phyloP scores from a whole-genome alignment of 2,113 vertebrate genomes.

The Balaeniceps rex region DNA sequence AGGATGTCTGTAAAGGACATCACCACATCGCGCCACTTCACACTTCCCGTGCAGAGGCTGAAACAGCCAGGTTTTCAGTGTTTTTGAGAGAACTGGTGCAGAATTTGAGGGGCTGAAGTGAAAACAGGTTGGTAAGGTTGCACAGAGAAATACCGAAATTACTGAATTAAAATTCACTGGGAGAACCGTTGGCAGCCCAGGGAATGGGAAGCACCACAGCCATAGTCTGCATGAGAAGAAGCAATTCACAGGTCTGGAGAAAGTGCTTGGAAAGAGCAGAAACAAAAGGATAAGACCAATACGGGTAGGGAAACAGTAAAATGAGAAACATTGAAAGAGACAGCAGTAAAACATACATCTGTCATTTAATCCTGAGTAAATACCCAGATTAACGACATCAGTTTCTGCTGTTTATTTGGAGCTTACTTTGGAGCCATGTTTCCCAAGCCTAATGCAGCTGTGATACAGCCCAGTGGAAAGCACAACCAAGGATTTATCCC shows the following conservation, averaged over 20 bases:
- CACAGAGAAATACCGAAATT: neutral
- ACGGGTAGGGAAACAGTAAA: neutral
- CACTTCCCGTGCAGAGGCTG: neutral
- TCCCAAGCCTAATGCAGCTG: neutral
- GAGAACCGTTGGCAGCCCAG: neutral
- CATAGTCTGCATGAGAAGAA: neutral
- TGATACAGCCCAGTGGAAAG: neutral
- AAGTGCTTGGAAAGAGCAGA: neutral
- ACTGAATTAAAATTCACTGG: neutral
- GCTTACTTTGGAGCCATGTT: neutral
- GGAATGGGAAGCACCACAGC: neutral
- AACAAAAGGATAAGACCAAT: neutral
- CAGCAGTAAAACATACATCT: neutral
- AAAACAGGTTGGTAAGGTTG: neutral
- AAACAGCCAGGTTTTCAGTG: rapidly evolving
- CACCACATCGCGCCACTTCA: neutral
- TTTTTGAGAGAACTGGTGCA: neutral
- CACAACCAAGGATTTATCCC: neutral
- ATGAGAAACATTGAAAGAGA: neutral
- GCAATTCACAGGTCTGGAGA: neutral
- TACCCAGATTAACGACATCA: neutral
- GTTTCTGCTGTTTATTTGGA: neutral
- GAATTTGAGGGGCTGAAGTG: neutral
- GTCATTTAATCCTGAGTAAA: slow-evolving; percentile 9
- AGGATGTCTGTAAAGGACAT: neutral